phyloP scores from a whole-genome alignment of 2,113 vertebrate species.

The Bungarus multicinctus region DNA sequence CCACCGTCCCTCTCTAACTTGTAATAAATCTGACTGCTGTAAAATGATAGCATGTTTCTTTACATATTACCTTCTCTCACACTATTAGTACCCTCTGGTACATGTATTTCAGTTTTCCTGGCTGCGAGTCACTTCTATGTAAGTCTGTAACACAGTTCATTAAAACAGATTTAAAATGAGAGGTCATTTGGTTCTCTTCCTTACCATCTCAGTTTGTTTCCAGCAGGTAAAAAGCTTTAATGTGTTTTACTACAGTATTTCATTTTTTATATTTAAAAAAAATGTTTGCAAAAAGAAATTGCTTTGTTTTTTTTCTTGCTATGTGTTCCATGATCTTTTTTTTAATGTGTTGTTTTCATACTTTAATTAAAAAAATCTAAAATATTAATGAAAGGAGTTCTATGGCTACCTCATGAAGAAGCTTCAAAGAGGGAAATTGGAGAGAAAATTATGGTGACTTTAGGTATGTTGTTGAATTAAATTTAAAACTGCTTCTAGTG shows the following conservation, averaged over 20 bases:
- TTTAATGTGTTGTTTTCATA: conserved; percentile 14
- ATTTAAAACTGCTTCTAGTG: conserved; percentile 45
- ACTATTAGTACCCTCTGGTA: not conserved
- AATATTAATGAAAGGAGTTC: conserved; percentile 21
- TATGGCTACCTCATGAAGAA: conserved; percentile 5
- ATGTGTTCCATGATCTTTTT: not conserved
- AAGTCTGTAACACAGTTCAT: conserved; percentile 5
- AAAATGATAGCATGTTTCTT: conserved; percentile 54
- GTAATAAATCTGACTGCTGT: conserved; percentile 24
- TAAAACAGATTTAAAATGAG: not conserved
- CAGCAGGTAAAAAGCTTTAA: conserved; percentile 50
- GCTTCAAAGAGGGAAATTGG: conserved; percentile 24
- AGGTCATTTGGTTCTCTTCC: not conserved
- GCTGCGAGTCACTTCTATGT: not conserved
- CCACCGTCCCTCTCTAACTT: conserved; percentile 47
- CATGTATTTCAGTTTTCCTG: conserved; percentile 5
- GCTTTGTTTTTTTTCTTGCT: not conserved
- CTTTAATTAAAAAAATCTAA: not conserved
- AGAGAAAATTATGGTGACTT: not conserved
- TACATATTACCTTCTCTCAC: not conserved
- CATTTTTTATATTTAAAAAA: not conserved
- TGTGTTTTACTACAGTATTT: conserved; percentile 3
- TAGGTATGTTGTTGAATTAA: conserved; percentile 28
- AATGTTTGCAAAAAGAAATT: not conserved
- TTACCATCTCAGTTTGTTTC: not conserved